Percentiles rank a stretch among this genome's conserved stretches.
Conservation (phyloP, 2,888 invertebrate species). For the Ophion ventricosus region DNA sequence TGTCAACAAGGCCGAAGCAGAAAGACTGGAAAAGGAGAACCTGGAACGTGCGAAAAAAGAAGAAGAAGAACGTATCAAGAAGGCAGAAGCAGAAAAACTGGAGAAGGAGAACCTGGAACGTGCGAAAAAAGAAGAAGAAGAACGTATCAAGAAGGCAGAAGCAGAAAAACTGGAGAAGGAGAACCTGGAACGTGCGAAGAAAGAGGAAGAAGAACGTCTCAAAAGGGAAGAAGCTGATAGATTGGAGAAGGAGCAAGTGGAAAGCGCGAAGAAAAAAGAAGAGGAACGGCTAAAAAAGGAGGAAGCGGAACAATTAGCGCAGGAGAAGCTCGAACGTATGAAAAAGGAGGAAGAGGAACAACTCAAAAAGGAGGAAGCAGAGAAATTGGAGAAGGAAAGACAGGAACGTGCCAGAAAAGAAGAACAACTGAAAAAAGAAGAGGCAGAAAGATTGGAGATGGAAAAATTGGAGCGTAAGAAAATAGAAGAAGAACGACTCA, state of each 20-base stretch:
- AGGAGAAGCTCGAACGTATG: slow-evolving; percentile 2
- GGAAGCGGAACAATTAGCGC: slow-evolving; percentile 47
- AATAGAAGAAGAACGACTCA: slow-evolving; percentile 64
- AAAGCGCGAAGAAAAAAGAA: slow-evolving; percentile 69
- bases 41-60: slow-evolving; percentile 76
- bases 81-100: slow-evolving; percentile 40
- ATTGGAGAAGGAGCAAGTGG: slow-evolving; percentile 69
- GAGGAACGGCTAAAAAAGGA: slow-evolving; percentile 14
- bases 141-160: slow-evolving; percentile 61
- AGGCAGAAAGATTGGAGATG: slow-evolving; percentile 28
- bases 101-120: background rate
- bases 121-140: slow-evolving; percentile 61
- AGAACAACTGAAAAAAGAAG: slow-evolving; percentile 45
- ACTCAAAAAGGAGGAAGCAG: slow-evolving; percentile 26
- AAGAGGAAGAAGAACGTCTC: slow-evolving; percentile 61
- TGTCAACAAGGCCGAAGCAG: slow-evolving; percentile 34
- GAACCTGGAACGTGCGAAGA: slow-evolving; percentile 54
- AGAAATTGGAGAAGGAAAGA: slow-evolving; percentile 50
- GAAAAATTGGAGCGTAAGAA: slow-evolving; percentile 59
- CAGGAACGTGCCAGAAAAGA: slow-evolving; percentile 44
- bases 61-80: slow-evolving; percentile 47
- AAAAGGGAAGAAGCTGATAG: slow-evolving; percentile 22
- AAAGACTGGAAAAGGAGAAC: slow-evolving; percentile 66
- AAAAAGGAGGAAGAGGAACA: slow-evolving; percentile 11
- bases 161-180: slow-evolving; percentile 43